A percentile compares a stretch with the other conserved stretches of the same genome.
These are phyloP conservation scores for Quadriops clusia DNA, from an alignment of 2,888 invertebrate genomes.

Conservation along the genomic window DNA sequence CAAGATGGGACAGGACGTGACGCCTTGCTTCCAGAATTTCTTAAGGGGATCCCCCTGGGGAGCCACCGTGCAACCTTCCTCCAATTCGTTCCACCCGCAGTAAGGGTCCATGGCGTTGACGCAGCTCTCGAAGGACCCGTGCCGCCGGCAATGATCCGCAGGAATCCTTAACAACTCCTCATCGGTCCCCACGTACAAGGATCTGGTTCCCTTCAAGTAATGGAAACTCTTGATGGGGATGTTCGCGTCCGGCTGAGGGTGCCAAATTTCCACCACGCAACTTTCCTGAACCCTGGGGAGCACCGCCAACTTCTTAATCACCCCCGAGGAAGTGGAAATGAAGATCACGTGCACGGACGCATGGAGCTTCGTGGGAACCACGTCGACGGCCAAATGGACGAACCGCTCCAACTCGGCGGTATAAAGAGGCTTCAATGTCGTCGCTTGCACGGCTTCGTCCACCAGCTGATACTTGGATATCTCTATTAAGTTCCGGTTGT, in stretches of 20 bases:
- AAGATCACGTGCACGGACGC: conserved; percentile 65
- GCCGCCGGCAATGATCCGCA: conserved; percentile 66
- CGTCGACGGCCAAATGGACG: conserved; percentile 72
- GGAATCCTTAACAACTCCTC: conserved; percentile 57
- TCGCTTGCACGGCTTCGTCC: conserved; percentile 74
- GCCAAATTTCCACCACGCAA: conserved; percentile 80
- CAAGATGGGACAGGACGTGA: conserved; percentile 56
- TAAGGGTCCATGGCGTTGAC: conserved; percentile 82
- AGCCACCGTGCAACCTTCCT: conserved; percentile 60
- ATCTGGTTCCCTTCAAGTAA: conserved; percentile 70
- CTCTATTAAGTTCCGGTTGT: conserved; percentile 39
- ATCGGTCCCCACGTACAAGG: conserved; percentile 66
- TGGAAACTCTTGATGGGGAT: conserved; percentile 56
- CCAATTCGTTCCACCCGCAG: conserved; percentile 82
- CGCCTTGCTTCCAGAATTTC: conserved; percentile 63
- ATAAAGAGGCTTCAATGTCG: conserved; percentile 57
- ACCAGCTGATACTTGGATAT: conserved; percentile 73
- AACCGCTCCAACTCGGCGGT: conserved; percentile 58
- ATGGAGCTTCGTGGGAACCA: conserved; percentile 58
- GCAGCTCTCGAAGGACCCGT: conserved; percentile 58
- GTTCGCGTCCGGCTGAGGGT: conserved; percentile 45
- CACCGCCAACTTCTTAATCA: conserved; percentile 70
- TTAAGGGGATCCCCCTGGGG: conserved; percentile 50
- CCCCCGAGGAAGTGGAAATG: conserved; percentile 62
- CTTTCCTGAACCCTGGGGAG: conserved; percentile 57